These are phyloP conservation scores for Bettongia penicillata DNA, from an alignment of 2,113 vertebrate species.

Conservation along the genomic window DNA sequence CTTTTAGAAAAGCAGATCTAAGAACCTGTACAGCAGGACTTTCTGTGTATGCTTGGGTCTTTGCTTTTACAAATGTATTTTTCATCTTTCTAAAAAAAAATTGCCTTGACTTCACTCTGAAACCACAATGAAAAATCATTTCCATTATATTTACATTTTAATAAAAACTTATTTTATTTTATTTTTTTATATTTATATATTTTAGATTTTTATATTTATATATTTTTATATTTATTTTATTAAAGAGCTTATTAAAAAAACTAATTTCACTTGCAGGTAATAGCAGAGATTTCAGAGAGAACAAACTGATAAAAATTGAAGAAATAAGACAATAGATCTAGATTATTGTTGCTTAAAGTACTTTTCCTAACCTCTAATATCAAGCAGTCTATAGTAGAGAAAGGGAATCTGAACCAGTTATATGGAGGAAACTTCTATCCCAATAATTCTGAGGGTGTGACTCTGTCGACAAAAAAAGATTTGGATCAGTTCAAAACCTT, in stretches of 20 bases:
- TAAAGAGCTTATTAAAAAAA: conserved; percentile 20
- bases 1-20: no score
- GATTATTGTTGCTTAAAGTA: neutral
- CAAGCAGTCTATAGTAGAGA: neutral
- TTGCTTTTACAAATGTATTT: neutral
- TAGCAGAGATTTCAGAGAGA: conserved; percentile 8
- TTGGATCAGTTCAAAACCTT: conserved; percentile 39
- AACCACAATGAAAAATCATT: neutral
- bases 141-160: neutral
- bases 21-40: no score
- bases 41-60: no score
- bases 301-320: neutral
- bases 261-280: conserved; percentile 16
- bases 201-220: no score
- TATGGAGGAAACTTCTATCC: conserved; percentile 1
- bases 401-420: neutral
- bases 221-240: no score
- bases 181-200: no score
- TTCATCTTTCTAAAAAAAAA: neutral
- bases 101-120: neutral
- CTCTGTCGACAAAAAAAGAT: conserved; percentile 44
- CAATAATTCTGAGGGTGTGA: neutral
- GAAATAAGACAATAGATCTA: neutral
- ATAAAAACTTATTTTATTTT: neutral
- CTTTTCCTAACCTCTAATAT: neutral